Evolutionary conservation across 2,797 vertebrate genomes (phyloP).

Genomic region (Anas capensis): DNA sequence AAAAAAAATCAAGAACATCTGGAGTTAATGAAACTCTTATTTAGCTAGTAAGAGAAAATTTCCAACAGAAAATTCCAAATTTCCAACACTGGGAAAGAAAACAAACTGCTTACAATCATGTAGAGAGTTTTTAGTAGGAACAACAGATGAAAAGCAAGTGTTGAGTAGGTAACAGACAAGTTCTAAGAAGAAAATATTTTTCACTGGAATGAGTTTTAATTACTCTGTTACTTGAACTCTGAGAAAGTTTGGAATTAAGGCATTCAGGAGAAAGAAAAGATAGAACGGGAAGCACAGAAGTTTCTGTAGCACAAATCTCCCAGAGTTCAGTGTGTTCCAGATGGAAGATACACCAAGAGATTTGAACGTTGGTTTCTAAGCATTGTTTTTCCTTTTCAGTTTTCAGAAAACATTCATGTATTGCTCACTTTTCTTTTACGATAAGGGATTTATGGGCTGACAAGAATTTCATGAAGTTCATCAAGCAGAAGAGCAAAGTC

Average conservation of each 20-base stretch:
- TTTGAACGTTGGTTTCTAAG: background rate
- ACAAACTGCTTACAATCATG: background rate
- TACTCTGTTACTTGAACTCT: background rate
- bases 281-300: background rate
- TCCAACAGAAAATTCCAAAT: background rate
- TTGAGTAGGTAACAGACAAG: background rate
- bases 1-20: background rate
- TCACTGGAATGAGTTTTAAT: background rate
- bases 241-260: background rate
- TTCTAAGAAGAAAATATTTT: background rate
- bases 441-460: background rate
- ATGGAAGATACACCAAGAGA: background rate
- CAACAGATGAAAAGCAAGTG: background rate
- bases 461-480: too few species aligned
- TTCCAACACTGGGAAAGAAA: background rate
- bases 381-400: background rate
- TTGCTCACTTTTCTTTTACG: background rate
- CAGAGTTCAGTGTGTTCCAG: background rate
- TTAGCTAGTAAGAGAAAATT: background rate
- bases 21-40: background rate
- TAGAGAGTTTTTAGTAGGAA: background rate
- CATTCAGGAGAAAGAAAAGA: background rate
- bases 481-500: too few species aligned
- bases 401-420: background rate
- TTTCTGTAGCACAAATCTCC: rapidly evolving